phyloP scores from a whole-genome alignment of 1,140 invertebrate genomes.

The Ceratina australensis region DNA sequence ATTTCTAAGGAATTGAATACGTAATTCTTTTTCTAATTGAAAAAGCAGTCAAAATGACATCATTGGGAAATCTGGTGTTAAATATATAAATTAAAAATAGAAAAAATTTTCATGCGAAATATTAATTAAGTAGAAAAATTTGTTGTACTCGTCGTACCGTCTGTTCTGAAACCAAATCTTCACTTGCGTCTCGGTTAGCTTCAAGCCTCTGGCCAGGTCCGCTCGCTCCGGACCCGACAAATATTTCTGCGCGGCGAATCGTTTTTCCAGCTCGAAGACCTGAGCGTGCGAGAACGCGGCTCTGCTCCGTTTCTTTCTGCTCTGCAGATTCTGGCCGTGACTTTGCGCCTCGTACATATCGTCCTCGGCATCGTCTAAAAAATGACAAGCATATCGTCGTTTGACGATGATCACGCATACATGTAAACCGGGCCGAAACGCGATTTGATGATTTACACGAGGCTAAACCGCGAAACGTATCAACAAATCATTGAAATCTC shows the following conservation, averaged over 20 bases:
- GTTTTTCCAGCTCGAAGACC: constrained; percentile 94
- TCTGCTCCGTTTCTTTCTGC: constrained; percentile 94
- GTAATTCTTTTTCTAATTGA: too few species aligned
- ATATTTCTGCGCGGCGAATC: constrained; percentile 97
- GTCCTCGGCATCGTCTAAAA: constrained; percentile 76
- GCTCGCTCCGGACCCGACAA: constrained; percentile 96
- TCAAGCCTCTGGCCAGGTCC: constrained; percentile 92
- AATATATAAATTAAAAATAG: too few species aligned
- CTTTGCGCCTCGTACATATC: constrained; percentile 75
- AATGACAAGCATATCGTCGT: constrained; percentile 8
- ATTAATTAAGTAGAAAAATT: too few species aligned
- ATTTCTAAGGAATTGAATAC: too few species aligned
- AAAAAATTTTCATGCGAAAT: too few species aligned
- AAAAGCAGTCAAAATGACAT: too few species aligned
- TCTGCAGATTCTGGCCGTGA: constrained; percentile 73
- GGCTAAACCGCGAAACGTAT: too few species aligned
- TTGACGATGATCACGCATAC: not conserved
- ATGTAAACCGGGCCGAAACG: too few species aligned
- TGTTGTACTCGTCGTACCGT: constrained; percentile 62
- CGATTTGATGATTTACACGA: too few species aligned
- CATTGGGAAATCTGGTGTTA: too few species aligned
- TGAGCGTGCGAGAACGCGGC: constrained; percentile 98
- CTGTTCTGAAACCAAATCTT: constrained; percentile 81
- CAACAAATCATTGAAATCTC: too few species aligned
- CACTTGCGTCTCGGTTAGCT: constrained; percentile 95